phyloP scores from a whole-genome alignment of 2,113 vertebrate species.

The Ptyas mucosa region DNA sequence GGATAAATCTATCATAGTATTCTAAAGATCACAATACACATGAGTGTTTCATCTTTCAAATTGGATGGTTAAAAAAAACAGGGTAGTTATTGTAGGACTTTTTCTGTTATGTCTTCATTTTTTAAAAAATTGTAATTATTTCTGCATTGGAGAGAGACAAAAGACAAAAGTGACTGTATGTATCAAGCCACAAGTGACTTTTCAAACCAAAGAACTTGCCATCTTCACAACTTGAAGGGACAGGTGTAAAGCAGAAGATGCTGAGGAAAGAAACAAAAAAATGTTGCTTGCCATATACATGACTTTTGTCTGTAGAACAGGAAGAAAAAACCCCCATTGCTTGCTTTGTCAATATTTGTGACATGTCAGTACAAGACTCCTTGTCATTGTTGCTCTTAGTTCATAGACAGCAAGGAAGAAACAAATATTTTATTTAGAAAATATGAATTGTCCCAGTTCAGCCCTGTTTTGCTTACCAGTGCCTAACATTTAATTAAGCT shows the following conservation, averaged over 20 bases:
- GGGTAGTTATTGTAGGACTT: background rate
- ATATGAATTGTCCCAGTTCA: conserved; percentile 43
- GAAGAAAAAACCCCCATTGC: conserved; percentile 12
- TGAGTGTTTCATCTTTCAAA: background rate
- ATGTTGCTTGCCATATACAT: conserved; percentile 42
- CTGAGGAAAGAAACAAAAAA: conserved; percentile 56
- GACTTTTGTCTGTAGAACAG: conserved; percentile 31
- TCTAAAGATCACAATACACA: background rate
- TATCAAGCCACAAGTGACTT: conserved; percentile 65
- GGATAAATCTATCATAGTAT: background rate
- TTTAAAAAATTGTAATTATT: conserved; percentile 32
- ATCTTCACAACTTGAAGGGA: conserved; percentile 59
- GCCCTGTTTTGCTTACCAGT: conserved; percentile 16
- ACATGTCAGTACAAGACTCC: conserved; percentile 39
- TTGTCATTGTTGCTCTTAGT: conserved; percentile 44
- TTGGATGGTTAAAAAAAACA: background rate
- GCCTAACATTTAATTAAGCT: conserved; percentile 5
- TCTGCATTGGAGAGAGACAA: conserved; percentile 45
- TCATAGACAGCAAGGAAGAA: conserved; percentile 30
- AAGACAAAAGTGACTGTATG: conserved; percentile 36
- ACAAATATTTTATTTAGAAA: conserved; percentile 43
- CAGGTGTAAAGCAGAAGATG: conserved; percentile 62
- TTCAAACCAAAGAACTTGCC: conserved; percentile 65
- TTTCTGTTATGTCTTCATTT: conserved; percentile 29
- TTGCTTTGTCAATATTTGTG: conserved; percentile 42